Conservation (phyloP, 1,140 invertebrate genomes). For the Lasioglossum albipes region DNA sequence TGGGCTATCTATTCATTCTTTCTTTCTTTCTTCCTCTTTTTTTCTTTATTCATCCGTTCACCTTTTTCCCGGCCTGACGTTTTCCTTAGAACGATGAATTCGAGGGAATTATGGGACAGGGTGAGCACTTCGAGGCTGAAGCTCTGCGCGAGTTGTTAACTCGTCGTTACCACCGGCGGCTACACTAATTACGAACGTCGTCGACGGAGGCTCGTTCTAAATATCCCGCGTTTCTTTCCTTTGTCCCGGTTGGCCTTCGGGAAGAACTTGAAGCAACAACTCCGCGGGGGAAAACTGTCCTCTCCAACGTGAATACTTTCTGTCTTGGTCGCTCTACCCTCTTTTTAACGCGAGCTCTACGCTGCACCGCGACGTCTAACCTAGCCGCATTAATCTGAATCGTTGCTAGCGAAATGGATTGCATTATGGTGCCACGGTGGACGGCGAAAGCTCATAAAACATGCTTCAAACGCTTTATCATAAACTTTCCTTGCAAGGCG, state of each 20-base stretch:
- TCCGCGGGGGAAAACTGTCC: neutral
- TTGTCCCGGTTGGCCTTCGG: neutral
- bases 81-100: conserved; percentile 54
- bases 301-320: neutral
- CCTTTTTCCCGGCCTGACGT: neutral
- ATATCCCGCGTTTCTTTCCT: conserved; percentile 41
- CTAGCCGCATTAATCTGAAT: neutral
- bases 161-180: conserved; percentile 40
- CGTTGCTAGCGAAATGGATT: neutral
- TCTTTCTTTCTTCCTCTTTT: neutral
- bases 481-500: neutral
- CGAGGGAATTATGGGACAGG: conserved; percentile 54
- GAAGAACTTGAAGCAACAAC: neutral
- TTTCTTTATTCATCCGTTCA: neutral
- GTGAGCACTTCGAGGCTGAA: too few species aligned
- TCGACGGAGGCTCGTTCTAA: conserved; percentile 55
- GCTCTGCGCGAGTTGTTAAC: conserved; percentile 30
- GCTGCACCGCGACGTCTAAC: too few species aligned
- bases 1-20: conserved; percentile 12
- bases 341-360: too few species aligned
- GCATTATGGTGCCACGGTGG: neutral
- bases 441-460: neutral
- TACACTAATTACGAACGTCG: conserved; percentile 50
- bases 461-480: neutral
- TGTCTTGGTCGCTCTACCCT: neutral